These are phyloP conservation scores for Bettongia penicillata DNA, from an alignment of 2,113 vertebrate genomes.

Conservation along the genomic window DNA sequence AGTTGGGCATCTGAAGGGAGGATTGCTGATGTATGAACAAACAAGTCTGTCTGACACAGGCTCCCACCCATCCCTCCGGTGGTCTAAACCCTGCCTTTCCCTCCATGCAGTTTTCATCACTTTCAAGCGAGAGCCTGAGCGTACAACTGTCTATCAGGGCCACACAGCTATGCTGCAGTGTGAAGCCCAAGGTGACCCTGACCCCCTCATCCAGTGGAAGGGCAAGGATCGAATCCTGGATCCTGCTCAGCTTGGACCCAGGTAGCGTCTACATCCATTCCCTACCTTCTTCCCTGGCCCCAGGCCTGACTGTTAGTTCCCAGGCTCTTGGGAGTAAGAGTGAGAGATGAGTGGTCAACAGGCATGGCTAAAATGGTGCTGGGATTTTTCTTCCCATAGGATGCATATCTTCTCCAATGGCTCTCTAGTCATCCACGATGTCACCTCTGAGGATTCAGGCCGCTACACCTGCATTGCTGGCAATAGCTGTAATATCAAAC, in stretches of 20 bases:
- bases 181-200: conserved; percentile 93
- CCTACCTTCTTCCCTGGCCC: not conserved
- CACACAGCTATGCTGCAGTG: conserved; percentile 96
- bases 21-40: not conserved
- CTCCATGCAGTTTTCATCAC: conserved; percentile 89
- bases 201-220: conserved; percentile 96
- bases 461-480: conserved; percentile 96
- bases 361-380: not conserved
- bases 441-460: conserved; percentile 93
- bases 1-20: not conserved
- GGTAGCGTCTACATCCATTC: conserved; percentile 77
- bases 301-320: not conserved
- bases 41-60: not conserved
- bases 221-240: conserved; percentile 93
- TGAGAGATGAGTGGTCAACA: not conserved
- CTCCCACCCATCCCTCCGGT: not conserved
- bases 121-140: conserved; percentile 94
- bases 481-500: conserved; percentile 97
- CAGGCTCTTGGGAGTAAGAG: fast-evolving
- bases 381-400: conserved; percentile 80
- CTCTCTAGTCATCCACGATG: conserved; percentile 92
- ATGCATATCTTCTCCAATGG: conserved; percentile 96
- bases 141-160: conserved; percentile 95
- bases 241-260: conserved; percentile 84
- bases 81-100: conserved; percentile 35